Percentiles rank a stretch among this genome's conserved stretches.
Conservation (phyloP, 2,888 invertebrate species). For the Trissolcus brochymenae region DNA sequence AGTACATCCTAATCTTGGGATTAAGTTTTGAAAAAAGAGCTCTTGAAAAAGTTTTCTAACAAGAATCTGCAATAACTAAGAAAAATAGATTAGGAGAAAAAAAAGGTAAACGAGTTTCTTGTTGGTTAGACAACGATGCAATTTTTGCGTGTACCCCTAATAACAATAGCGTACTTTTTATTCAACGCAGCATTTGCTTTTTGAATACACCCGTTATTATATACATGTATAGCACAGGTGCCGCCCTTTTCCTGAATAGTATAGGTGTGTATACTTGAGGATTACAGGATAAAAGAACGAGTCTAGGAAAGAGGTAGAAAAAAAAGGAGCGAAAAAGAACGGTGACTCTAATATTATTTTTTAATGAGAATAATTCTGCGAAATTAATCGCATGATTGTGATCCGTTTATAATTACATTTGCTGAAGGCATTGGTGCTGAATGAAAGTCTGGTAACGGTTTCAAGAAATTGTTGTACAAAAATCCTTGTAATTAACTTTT, state of each 20-base stretch:
- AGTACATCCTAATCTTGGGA: no score
- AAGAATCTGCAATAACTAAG: no score
- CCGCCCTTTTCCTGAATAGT: conserved; percentile 67
- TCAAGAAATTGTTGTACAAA: no score
- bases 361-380: neutral
- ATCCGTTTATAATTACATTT: neutral
- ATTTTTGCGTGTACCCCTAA: conserved; percentile 3
- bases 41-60: no score
- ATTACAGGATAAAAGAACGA: conserved; percentile 22
- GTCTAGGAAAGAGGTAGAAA: conserved; percentile 29
- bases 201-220: conserved; percentile 60
- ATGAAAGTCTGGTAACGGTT: no score
- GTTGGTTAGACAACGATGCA: neutral
- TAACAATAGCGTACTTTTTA: conserved; percentile 18
- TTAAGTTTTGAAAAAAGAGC: no score
- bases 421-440: no score
- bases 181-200: conserved; percentile 22
- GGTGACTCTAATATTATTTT: neutral
- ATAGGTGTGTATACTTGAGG: conserved; percentile 20
- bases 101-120: neutral
- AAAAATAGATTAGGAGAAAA: neutral
- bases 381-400: neutral
- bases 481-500: no score
- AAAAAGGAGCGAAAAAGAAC: neutral
- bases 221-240: conserved; percentile 65